Conservation (phyloP, 1,140 invertebrate genomes). For the Conus betulinus region DNA sequence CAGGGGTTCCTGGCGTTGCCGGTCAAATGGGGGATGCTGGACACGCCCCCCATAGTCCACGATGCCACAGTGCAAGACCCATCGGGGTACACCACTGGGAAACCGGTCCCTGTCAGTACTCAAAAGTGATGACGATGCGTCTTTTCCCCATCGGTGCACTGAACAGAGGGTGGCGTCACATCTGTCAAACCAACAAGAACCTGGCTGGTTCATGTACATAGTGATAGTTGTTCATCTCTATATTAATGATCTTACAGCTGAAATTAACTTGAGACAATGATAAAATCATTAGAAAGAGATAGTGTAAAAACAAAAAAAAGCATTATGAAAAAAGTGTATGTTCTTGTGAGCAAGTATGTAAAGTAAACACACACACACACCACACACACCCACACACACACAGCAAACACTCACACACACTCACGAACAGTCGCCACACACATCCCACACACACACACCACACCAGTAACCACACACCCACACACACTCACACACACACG, state of each 20-base stretch:
- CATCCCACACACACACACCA: neutral
- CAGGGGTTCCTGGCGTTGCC: slow-evolving; percentile 31
- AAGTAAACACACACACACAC: too few species aligned
- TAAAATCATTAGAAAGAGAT: too few species aligned
- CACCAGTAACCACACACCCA: neutral
- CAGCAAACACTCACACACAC: too few species aligned
- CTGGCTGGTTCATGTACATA: too few species aligned
- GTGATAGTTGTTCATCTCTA: too few species aligned
- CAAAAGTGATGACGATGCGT: slow-evolving; percentile 35
- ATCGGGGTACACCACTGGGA: slow-evolving; percentile 13
- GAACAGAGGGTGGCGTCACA: slow-evolving; percentile 38
- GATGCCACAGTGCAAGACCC: slow-evolving; percentile 1
- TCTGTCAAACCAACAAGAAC: slow-evolving; percentile 36
- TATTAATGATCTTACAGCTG: too few species aligned
- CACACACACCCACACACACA: too few species aligned
- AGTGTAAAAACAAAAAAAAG: too few species aligned
- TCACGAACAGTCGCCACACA: too few species aligned
- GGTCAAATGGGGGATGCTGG: slow-evolving; percentile 8
- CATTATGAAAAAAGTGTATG: too few species aligned
- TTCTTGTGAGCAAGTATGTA: too few species aligned
- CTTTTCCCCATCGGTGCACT: slow-evolving; percentile 46
- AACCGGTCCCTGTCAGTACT: slow-evolving; percentile 33
- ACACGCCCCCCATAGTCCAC: slow-evolving; percentile 39
- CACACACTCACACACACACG: neutral
- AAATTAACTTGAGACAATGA: too few species aligned